Percentiles rank a stretch among this genome's conserved stretches.
phyloP scores from a whole-genome alignment of 2,888 invertebrate species.

The Meliscaeva auricollis region DNA sequence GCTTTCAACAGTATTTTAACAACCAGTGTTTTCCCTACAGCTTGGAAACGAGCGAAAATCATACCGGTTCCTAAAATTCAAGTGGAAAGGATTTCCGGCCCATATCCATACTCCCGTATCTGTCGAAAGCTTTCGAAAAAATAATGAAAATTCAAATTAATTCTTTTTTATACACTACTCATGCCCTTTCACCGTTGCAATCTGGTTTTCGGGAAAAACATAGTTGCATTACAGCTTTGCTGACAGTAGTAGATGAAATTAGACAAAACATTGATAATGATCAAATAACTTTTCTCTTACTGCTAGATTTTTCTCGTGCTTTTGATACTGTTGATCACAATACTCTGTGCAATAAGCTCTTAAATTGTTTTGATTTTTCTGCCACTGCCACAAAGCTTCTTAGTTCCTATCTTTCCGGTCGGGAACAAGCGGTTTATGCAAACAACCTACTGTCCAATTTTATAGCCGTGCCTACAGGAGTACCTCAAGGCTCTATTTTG shows the following conservation, averaged over 20 bases:
- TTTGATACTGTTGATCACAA: neutral
- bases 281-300: constrained; percentile 5
- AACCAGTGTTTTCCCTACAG: neutral
- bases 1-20: neutral
- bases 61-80: neutral
- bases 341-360: neutral
- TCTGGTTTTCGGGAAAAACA: neutral
- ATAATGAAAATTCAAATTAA: neutral
- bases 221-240: neutral
- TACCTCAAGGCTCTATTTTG: neutral
- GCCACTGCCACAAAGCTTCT: constrained; percentile 1
- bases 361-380: neutral
- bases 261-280: neutral
- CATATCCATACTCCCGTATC: constrained; percentile 1
- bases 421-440: neutral
- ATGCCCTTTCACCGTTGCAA: neutral
- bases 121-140: neutral
- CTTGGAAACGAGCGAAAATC: constrained; percentile 2
- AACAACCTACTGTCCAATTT: neutral
- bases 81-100: constrained; percentile 1
- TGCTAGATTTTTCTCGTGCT: neutral
- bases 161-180: neutral
- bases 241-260: neutral
- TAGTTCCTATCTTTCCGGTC: neutral
- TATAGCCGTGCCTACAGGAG: neutral